Percentiles rank a stretch among this genome's conserved stretches.
Evolutionary conservation across 2,888 invertebrate species (phyloP).

Genomic region (Ochlodes sylvanus): DNA sequence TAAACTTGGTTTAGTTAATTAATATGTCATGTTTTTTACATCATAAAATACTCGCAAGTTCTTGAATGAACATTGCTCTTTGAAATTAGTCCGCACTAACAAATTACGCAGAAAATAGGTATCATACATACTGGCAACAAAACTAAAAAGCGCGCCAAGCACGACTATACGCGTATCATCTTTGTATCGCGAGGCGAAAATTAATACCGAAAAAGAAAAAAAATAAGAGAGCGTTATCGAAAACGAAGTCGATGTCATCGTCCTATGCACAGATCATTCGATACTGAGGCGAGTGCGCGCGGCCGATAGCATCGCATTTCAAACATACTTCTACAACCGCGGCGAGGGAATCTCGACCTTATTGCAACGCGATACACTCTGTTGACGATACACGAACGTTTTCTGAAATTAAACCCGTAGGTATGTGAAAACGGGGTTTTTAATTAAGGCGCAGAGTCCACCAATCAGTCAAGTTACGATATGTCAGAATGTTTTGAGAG

Average conservation of each 20-base stretch:
- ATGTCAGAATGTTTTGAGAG: constrained; percentile 46
- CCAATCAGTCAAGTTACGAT: constrained; percentile 55
- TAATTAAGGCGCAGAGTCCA: constrained; percentile 51
- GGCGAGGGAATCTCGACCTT: constrained; percentile 37
- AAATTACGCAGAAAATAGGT: constrained; percentile 30
- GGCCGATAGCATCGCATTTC: constrained; percentile 55
- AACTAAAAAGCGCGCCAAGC: constrained; percentile 41
- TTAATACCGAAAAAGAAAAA: constrained; percentile 64
- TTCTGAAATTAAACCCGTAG: constrained; percentile 44
- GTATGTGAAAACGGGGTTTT: constrained; percentile 49
- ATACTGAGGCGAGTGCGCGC: constrained; percentile 53
- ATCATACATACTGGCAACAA: constrained; percentile 33
- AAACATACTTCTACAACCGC: constrained; percentile 24
- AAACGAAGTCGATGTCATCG: constrained; percentile 76
- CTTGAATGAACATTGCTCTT: neutral
- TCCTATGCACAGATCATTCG: constrained; percentile 68
- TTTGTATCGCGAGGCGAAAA: constrained; percentile 71
- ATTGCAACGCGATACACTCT: constrained; percentile 13
- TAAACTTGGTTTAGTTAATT: neutral
- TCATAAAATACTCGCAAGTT: no score
- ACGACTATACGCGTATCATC: constrained; percentile 53
- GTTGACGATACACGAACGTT: constrained; percentile 21
- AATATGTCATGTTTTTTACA: neutral
- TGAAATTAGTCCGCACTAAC: constrained; percentile 1
- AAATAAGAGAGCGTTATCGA: constrained; percentile 67